phyloP scores from a whole-genome alignment of 2,113 vertebrate species.

The Entomyzon cyanotis region DNA sequence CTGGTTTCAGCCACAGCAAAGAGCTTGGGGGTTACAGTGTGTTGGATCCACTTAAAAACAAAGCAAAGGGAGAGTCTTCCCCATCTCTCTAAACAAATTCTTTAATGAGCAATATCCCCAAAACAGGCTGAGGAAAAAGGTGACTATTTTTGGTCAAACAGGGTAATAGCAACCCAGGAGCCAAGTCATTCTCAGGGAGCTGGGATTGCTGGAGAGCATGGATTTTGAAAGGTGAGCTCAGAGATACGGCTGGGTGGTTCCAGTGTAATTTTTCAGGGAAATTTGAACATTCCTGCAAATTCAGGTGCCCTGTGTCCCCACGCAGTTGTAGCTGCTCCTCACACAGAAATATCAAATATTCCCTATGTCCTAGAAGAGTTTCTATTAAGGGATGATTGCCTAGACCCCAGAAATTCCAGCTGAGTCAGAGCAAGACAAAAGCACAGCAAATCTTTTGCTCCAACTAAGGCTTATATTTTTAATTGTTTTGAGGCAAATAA shows the following conservation, averaged over 20 bases:
- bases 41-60: background rate
- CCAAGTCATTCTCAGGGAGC: background rate
- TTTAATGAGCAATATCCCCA: constrained; percentile 10
- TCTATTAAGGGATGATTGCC: background rate
- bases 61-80: background rate
- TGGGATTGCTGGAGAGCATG: background rate
- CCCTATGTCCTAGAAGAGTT: background rate
- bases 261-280: background rate
- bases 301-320: background rate
- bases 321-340: background rate
- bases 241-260: background rate
- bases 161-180: background rate
- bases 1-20: constrained; percentile 15
- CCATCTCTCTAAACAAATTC: background rate
- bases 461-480: background rate
- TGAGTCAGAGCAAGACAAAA: background rate
- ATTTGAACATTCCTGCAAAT: background rate
- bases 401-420: background rate
- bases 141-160: background rate
- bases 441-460: background rate
- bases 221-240: background rate
- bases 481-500: background rate
- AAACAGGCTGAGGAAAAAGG: background rate
- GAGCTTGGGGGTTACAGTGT: background rate
- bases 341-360: background rate